Percentiles rank a stretch among this genome's conserved stretches.
These are phyloP conservation scores for Sebastes iracundus DNA, from an alignment of 2,797 vertebrate genomes.

Conservation along the genomic window DNA sequence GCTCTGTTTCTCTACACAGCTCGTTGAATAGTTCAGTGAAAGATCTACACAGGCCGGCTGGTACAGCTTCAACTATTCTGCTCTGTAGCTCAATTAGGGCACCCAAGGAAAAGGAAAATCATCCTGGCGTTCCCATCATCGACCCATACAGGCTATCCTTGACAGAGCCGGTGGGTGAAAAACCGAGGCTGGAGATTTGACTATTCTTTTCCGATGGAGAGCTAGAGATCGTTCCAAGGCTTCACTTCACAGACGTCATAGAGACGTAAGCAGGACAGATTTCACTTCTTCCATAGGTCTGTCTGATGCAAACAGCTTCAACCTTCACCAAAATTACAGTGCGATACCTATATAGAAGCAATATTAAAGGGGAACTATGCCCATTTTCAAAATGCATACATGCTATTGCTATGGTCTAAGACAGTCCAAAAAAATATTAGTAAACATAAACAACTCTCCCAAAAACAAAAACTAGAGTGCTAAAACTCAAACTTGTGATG, in stretches of 20 bases:
- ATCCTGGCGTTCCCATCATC: conserved; percentile 26
- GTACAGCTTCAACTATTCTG: conserved; percentile 11
- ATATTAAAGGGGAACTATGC: not conserved
- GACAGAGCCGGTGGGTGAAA: not conserved
- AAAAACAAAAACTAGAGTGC: too few species aligned
- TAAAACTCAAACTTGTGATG: too few species aligned
- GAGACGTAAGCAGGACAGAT: conserved; percentile 16
- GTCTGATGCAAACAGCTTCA: not conserved
- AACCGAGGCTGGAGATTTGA: conserved; percentile 19
- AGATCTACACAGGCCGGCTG: not conserved
- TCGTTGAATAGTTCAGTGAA: conserved; percentile 10
- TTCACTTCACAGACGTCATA: conserved; percentile 37
- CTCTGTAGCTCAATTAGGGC: conserved; percentile 7
- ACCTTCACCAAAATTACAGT: not conserved
- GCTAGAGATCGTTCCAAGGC: conserved; percentile 14
- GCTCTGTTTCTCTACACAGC: conserved; percentile 19
- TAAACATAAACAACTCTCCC: too few species aligned
- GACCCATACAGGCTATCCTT: not conserved
- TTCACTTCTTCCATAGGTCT: conserved; percentile 34
- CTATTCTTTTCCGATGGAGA: conserved; percentile 37
- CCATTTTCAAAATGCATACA: too few species aligned
- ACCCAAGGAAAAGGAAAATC: conserved; percentile 15
- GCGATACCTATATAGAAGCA: not conserved
- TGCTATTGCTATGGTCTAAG: too few species aligned
- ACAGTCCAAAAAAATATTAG: too few species aligned